phyloP scores from a whole-genome alignment of 2,113 vertebrate species.

The Pterocles orientalis region DNA sequence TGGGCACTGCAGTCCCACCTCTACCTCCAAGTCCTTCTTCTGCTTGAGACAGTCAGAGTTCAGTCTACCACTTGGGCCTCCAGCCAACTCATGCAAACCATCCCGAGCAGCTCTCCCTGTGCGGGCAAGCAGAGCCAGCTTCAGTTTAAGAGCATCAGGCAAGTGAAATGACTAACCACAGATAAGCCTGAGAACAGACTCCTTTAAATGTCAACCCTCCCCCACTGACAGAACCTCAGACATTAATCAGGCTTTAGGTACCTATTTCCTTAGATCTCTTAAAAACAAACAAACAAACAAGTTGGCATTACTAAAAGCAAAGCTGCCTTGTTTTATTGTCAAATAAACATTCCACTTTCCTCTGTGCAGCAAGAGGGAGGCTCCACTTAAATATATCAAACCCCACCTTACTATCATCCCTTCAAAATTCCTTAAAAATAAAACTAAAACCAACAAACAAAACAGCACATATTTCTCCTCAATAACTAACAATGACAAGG shows the following conservation, averaged over 20 bases:
- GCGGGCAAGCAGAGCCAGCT: background rate
- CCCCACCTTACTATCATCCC: background rate
- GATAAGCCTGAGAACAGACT: background rate
- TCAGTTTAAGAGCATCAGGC: background rate
- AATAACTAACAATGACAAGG: background rate
- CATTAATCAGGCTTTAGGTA: background rate
- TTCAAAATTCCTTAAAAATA: background rate
- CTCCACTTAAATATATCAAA: background rate
- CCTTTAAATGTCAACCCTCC: background rate
- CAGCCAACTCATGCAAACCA: background rate
- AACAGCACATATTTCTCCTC: background rate
- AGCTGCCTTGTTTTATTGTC: background rate
- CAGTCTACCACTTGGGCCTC: background rate
- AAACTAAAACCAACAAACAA: background rate
- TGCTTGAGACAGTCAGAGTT: background rate
- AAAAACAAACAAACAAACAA: accelerated
- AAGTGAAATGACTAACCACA: background rate
- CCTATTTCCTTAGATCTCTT: background rate
- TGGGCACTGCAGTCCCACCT: background rate
- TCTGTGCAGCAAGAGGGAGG: background rate
- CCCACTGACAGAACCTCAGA: background rate
- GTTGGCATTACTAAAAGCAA: background rate
- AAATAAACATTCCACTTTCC: background rate
- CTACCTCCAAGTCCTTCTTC: background rate
- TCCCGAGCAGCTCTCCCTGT: background rate